Evolutionary conservation across 1,140 invertebrate species (phyloP), one percentile per base, ranked within the genome.

Genomic region (Globodera rostochiensis): DNA sequence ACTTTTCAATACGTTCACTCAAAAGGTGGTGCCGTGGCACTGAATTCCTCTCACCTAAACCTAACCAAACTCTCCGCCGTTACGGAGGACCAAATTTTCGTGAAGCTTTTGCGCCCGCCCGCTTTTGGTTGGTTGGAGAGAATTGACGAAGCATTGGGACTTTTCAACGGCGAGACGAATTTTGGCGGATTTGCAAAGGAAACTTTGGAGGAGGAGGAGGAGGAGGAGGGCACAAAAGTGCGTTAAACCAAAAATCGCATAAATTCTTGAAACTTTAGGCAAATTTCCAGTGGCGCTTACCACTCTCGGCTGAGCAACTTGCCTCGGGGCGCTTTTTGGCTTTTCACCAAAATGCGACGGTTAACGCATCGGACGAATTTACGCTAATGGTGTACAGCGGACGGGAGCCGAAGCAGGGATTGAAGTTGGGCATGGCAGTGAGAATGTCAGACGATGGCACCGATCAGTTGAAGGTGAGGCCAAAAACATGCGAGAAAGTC

Each of bases 261-360:
- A 49, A 57, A 15, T 45, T 71, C 25, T 19, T 25, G 25, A 36
- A 25, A 6, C 69, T 15, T 5, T 71, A 71, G 69, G 36, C 69
- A 13, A 47, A 13, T 47, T 36, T 21, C 64, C 64, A 66, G 67
- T 81, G 19, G 50, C 77, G 53, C 7, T 47, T 36, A 19, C n/a
- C 50, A 15, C 64, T 82, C 13, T 64, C 85, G 9, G 69, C 83
- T 13, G 77, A 85, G n/a, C 60, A 86, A 76, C 15, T 86, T 45
- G 77, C 86, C 71, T 83, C 87, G 9, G 86, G 86, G 4, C 79
- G 74, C 49, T 77, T 86, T 80, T 77, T 86, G 47, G 60, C 85
- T 4, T 86, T 88, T 64, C 53, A 76, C 74, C 82, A 87, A 73
- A 71, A 47, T 19, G 25, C 2, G 36, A 71, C 25, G 25, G n/a